Evolutionary conservation across 2,888 invertebrate genomes (phyloP).

Genomic region (Drosophila meridiana): DNA sequence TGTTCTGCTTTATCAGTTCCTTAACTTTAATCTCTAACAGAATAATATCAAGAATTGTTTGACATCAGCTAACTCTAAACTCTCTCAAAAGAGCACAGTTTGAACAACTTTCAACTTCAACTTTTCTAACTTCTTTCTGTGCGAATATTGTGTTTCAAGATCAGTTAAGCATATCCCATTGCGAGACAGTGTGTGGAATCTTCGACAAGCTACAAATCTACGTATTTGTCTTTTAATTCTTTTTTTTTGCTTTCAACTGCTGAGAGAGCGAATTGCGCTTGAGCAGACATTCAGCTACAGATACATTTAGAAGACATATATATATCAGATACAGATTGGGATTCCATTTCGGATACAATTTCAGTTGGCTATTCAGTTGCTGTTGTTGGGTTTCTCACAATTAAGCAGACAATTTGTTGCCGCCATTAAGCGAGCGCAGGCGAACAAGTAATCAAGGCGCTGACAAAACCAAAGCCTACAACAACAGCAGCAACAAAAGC

Average conservation of each 20-base stretch:
- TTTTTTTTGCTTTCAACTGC: not conserved
- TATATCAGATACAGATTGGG: conserved; percentile 33
- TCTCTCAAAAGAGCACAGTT: not conserved
- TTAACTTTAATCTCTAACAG: not conserved
- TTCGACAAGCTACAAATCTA: not conserved
- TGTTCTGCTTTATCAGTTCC: not conserved
- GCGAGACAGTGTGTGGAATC: conserved; percentile 3
- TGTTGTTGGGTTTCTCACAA: conserved; percentile 68
- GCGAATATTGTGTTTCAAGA: not conserved
- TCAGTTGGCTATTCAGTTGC: conserved; percentile 30
- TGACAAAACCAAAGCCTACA: conserved; percentile 11
- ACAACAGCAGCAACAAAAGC: conserved; percentile 4
- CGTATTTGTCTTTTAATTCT: not conserved
- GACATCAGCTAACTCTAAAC: not conserved
- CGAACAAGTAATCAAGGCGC: conserved; percentile 57
- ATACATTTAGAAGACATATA: conserved; percentile 16
- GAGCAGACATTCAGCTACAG: conserved; percentile 25
- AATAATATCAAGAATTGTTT: not conserved
- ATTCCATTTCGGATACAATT: conserved; percentile 33
- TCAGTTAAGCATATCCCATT: conserved; percentile 7
- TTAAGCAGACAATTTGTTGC: conserved; percentile 69
- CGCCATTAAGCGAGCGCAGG: conserved; percentile 54
- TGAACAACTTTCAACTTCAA: not conserved
- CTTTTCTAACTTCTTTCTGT: not conserved
- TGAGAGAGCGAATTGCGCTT: conserved; percentile 36